These are phyloP conservation scores for Scaptomyza tumidula DNA, from an alignment of 2,888 invertebrate species.

Conservation along the genomic window DNA sequence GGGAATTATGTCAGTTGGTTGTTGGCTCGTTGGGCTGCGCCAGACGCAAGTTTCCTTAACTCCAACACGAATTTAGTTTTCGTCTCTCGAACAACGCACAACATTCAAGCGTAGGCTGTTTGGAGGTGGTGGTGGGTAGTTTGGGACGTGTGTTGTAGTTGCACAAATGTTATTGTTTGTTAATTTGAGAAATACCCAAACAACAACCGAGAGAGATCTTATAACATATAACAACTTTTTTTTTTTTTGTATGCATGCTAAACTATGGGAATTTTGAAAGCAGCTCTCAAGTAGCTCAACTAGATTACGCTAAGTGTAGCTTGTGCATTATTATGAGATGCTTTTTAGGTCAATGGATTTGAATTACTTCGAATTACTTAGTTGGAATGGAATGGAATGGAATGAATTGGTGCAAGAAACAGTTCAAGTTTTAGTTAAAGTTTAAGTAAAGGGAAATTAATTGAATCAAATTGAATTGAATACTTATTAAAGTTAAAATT, in stretches of 20 bases:
- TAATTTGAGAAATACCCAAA: slow-evolving; percentile 54
- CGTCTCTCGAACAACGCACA: slow-evolving; percentile 22
- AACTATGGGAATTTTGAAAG: slow-evolving; percentile 45
- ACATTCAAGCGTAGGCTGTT: slow-evolving; percentile 5
- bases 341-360: slow-evolving; percentile 23
- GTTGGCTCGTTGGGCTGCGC: slow-evolving; percentile 11
- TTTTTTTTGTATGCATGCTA: slow-evolving; percentile 9
- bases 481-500: background rate
- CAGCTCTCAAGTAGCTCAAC: slow-evolving; percentile 11
- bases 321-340: slow-evolving; percentile 18
- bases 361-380: slow-evolving; percentile 4
- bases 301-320: background rate
- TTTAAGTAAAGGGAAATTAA: background rate
- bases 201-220: slow-evolving; percentile 3
- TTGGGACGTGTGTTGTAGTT: slow-evolving; percentile 25
- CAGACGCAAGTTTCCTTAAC: slow-evolving; percentile 42
- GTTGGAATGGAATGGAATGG: background rate
- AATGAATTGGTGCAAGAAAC: background rate
- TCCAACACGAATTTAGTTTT: slow-evolving; percentile 4
- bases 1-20: slow-evolving; percentile 74
- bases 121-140: background rate
- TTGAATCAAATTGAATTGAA: background rate
- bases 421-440: too few relatives aligned
- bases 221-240: slow-evolving; percentile 16
- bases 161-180: slow-evolving; percentile 63